Percentiles rank a stretch among this genome's conserved stretches.
Conservation (phyloP, 2,113 vertebrate genomes). For the Neolamprologus variostigma region DNA sequence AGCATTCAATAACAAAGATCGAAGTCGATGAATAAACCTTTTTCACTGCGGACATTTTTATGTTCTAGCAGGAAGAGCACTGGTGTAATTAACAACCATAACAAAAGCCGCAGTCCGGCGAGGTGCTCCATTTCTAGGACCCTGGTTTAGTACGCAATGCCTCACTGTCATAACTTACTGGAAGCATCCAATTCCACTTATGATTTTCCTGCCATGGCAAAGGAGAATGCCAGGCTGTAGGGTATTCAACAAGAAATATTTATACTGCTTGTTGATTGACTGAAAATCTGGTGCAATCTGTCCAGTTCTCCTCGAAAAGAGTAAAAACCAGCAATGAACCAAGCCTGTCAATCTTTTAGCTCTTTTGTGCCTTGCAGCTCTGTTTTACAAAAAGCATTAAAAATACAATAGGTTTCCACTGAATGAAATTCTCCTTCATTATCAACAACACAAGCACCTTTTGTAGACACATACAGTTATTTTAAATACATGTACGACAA, state of each 20-base stretch:
- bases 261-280: not conserved
- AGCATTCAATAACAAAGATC: not conserved
- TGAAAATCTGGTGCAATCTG: not conserved
- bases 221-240: not conserved
- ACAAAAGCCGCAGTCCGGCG: not conserved
- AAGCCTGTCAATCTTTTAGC: not conserved
- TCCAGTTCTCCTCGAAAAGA: not conserved
- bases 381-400: not conserved
- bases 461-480: not conserved
- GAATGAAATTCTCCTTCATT: not conserved
- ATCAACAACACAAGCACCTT: not conserved
- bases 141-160: not conserved
- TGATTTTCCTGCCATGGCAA: not conserved
- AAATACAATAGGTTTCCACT: not conserved
- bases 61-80: not conserved
- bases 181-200: not conserved
- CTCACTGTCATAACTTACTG: not conserved
- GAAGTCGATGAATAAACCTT: not conserved
- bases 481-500: not conserved
- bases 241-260: not conserved
- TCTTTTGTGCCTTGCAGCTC: not conserved
- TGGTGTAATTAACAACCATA: slow-evolving; percentile 6
- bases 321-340: not conserved
- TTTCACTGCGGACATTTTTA: not conserved
- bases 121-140: not conserved